Evolutionary conservation across 2,797 vertebrate genomes (phyloP), one percentile per base, ranked within the genome.

Genomic region (Amphiprion clarkii): DNA sequence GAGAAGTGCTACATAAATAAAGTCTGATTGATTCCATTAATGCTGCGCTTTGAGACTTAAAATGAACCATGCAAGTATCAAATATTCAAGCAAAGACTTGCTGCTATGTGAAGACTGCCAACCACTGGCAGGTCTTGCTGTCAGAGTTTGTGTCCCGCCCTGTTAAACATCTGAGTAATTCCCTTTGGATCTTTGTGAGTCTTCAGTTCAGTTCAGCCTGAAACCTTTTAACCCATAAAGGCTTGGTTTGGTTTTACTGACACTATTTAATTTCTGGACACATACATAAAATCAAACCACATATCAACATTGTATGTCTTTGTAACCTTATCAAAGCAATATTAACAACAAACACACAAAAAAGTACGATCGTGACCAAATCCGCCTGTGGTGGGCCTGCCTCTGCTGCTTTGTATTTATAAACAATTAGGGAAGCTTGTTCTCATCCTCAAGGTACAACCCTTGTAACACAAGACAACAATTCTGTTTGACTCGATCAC

Each of bases 21-120:
- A 27, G 27, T 27, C 27, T 27, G 27, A 27, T 4, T 27, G 27
- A 27, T 27, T 33, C 33, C n/a, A 74, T 74, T 60, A 25, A 25
- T 63, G 25, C 63, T 53, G 54, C 14, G 13, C 59, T 80, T 59
- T 55, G n/a, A 56, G 61, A 57, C 66, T 62, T 62, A 65, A 81
- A 27, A 29, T 44, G 3, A 67, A 49, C 12, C 25, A 52, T 57
- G 49, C 58, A 58, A 23, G 5, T 16, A 53, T 71, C 31, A 62
- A 60, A 29, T 17, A 52, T 29, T 56, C 33, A 48, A 53, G 54
- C 27, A 27, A 8, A 36, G 40, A 46, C 51, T 70, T 36, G 61
- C 48, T 61, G 54, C 62, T 61, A 44, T 70, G 61, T 39, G 29
- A 49, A 70, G 46, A 70, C 61, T 42, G 51, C 48, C 67, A 80